phyloP scores from a whole-genome alignment of 2,888 invertebrate genomes.

The Deilephila elpenor region DNA sequence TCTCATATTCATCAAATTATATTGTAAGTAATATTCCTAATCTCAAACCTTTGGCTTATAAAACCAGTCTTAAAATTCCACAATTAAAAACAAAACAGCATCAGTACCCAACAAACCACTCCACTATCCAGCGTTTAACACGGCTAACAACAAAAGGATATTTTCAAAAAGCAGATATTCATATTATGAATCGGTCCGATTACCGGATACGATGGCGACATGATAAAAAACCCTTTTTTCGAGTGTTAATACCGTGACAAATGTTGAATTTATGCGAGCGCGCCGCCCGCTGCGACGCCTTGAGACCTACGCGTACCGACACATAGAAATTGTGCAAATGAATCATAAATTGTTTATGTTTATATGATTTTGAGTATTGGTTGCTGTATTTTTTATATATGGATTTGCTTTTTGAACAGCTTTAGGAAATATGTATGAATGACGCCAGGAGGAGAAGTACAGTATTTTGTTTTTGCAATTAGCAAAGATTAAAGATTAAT shows the following conservation, averaged over 20 bases:
- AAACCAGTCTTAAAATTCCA: too few relatives aligned
- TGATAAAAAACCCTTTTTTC: constrained; percentile 80
- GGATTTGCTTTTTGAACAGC: too few relatives aligned
- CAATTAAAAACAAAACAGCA: too few relatives aligned
- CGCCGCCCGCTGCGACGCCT: constrained; percentile 57
- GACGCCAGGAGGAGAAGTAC: too few relatives aligned
- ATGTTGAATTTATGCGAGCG: constrained; percentile 81
- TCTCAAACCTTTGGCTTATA: too few relatives aligned
- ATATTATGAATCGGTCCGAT: constrained; percentile 65
- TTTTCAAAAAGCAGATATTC: constrained; percentile 63
- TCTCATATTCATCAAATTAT: too few relatives aligned
- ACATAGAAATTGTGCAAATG: constrained; percentile 25
- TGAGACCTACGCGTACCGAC: not conserved
- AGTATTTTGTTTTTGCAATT: too few relatives aligned
- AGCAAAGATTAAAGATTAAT: too few relatives aligned
- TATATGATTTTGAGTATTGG: not conserved
- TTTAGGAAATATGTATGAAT: too few relatives aligned
- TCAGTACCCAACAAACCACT: constrained; percentile 9
- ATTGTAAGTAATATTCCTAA: too few relatives aligned
- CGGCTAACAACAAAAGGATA: constrained; percentile 68
- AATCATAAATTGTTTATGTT: constrained; percentile 19
- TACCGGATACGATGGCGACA: constrained; percentile 81
- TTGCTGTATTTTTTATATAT: not conserved
- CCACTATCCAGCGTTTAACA: constrained; percentile 43
- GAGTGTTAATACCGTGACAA: constrained; percentile 84